phyloP scores from a whole-genome alignment of 2,797 vertebrate species.

The Fratercula arctica region DNA sequence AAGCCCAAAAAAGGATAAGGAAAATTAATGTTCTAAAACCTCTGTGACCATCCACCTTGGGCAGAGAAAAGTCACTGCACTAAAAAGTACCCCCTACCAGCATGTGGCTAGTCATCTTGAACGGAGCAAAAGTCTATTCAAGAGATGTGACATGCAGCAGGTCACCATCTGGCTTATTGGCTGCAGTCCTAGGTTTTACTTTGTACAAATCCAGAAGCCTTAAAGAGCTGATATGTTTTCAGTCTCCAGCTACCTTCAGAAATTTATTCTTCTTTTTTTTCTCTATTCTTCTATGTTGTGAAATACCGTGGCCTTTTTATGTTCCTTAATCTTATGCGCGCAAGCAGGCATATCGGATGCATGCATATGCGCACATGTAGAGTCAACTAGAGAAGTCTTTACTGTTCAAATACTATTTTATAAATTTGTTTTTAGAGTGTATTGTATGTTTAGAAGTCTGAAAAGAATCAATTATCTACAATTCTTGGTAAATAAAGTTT shows the following conservation, averaged over 20 bases:
- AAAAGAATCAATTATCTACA: not conserved
- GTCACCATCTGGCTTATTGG: constrained; percentile 17
- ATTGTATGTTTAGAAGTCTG: not conserved
- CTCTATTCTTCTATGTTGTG: not conserved
- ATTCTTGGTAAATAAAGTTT: not conserved
- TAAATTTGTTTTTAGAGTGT: not conserved
- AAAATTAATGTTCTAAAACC: not conserved
- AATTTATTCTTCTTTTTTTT: not conserved
- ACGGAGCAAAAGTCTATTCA: not conserved
- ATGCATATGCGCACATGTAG: not conserved
- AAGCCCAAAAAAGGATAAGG: not conserved
- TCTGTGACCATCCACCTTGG: not conserved
- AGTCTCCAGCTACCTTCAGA: not conserved
- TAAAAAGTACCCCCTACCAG: not conserved
- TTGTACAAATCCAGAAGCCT: not conserved
- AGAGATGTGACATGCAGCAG: not conserved
- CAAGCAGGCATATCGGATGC: not conserved
- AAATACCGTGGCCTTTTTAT: not conserved
- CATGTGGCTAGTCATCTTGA: not conserved
- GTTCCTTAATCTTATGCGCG: not conserved
- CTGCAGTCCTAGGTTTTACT: not conserved
- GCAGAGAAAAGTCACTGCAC: not conserved
- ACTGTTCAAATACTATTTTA: not conserved
- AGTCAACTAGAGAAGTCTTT: not conserved
- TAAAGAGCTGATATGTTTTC: not conserved